These are phyloP conservation scores for Cranoglanis bouderius DNA, from an alignment of 2,113 vertebrate genomes.

Conservation along the genomic window DNA sequence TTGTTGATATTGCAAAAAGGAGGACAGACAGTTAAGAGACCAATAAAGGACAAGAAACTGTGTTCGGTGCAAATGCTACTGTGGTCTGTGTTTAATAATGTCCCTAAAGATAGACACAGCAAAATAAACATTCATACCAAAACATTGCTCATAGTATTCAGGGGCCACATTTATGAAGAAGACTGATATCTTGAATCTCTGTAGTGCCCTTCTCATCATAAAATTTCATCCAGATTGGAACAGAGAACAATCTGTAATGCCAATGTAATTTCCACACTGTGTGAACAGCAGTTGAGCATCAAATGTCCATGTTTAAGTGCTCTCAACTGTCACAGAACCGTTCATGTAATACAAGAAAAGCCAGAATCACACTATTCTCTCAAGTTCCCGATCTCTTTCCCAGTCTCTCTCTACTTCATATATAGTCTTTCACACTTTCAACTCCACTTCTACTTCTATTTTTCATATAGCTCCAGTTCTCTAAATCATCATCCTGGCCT, in stretches of 20 bases:
- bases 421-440: neutral
- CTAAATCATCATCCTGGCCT: neutral
- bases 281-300: neutral
- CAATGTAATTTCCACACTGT: neutral
- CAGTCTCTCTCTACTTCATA: neutral
- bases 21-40: neutral
- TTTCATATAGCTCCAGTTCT: neutral
- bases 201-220: neutral
- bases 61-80: neutral
- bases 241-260: neutral
- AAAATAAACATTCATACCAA: neutral
- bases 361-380: neutral
- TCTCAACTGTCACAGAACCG: neutral
- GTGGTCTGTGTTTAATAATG: neutral
- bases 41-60: neutral
- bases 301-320: neutral
- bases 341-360: neutral
- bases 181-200: neutral
- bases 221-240: neutral
- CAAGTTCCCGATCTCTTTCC: neutral
- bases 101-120: neutral
- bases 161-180: neutral
- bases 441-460: neutral
- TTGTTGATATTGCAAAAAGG: neutral
- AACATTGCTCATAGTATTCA: neutral